phyloP scores from a whole-genome alignment of 1,140 invertebrate species.

The Phymastichus coffea region DNA sequence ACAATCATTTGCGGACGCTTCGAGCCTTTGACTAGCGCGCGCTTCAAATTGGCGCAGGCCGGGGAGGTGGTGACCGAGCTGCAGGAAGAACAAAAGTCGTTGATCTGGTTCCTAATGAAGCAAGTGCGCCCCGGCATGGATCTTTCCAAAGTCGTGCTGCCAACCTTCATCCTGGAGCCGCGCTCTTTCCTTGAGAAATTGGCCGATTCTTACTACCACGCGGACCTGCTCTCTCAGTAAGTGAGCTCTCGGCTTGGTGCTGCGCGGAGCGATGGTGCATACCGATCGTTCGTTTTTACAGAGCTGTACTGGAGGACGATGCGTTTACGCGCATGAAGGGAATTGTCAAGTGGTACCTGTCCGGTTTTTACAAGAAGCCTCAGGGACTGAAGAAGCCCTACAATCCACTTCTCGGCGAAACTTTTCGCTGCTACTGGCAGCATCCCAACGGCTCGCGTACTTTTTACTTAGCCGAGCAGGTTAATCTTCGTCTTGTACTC shows the following conservation, averaged over 20 bases:
- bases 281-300: slow-evolving; percentile 54
- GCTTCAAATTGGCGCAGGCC: slow-evolving; percentile 55
- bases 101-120: slow-evolving; percentile 92
- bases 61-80: slow-evolving; percentile 90
- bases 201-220: slow-evolving; percentile 91
- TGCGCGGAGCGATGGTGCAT: too few relatives aligned
- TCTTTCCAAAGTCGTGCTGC: slow-evolving; percentile 91
- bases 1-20: slow-evolving; percentile 16
- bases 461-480: slow-evolving; percentile 92
- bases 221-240: slow-evolving; percentile 85
- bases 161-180: slow-evolving; percentile 87
- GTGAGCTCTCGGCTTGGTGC: too few relatives aligned
- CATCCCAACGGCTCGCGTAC: slow-evolving; percentile 83
- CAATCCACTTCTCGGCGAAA: slow-evolving; percentile 91
- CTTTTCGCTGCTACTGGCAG: slow-evolving; percentile 88
- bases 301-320: slow-evolving; percentile 83
- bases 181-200: slow-evolving; percentile 92
- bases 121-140: slow-evolving; percentile 96
- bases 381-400: slow-evolving; percentile 95
- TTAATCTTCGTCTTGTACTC: slow-evolving; percentile 44
- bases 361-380: slow-evolving; percentile 87
- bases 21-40: neutral
- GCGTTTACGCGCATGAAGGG: slow-evolving; percentile 88
- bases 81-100: slow-evolving; percentile 90
- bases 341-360: slow-evolving; percentile 87